Evolutionary conservation across 1,140 invertebrate species (phyloP), one percentile per base, ranked within the genome.

Genomic region (Anagrus nilaparvatae): DNA sequence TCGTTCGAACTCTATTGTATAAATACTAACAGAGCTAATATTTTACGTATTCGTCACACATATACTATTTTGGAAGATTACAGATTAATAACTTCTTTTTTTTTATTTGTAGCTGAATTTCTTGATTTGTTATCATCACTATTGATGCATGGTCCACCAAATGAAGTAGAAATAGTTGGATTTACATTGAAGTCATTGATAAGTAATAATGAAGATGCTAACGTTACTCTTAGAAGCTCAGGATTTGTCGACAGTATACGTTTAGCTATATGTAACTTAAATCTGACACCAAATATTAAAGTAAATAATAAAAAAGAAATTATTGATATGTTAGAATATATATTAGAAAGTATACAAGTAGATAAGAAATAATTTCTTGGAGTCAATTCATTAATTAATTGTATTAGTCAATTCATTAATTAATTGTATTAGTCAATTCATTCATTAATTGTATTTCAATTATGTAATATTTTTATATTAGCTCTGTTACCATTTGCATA

Each of bases 171-270:
- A 31, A 43, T 61, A 20, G 56, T 45, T 1, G 55, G 53, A 5
- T 53, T 53, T 2, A 59, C 54, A 40, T 25, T 65, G 4, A 62
- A 59, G 60, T 58, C 63, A 4, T 25, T 65, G 9, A 44, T 63
- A 7, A 49, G 50, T 16, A 65, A 65, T 23, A 63, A 61, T 48
- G 60, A 64, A 13, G 64, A 65, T 31, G 63, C 50, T 30, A 65
- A 65, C 44, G 43, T 63, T 13, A 58, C 59, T 8, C 49, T 49
- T 5, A 51, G 60, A 8, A 56, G 49, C 19, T 50, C 57, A 13
- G 61, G 63, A 5, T 57, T 65, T 43, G 43, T 52, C 2, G 51
- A 52, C 10, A 55, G 53, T 28, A 55, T 65, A 23, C 60, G 58
- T 24, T 57, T 61, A 45, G 54, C 54, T 5, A 40, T 62, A 12